Evolutionary conservation across 2,113 vertebrate species (phyloP).

Genomic region (Gallinago paraguaiae): DNA sequence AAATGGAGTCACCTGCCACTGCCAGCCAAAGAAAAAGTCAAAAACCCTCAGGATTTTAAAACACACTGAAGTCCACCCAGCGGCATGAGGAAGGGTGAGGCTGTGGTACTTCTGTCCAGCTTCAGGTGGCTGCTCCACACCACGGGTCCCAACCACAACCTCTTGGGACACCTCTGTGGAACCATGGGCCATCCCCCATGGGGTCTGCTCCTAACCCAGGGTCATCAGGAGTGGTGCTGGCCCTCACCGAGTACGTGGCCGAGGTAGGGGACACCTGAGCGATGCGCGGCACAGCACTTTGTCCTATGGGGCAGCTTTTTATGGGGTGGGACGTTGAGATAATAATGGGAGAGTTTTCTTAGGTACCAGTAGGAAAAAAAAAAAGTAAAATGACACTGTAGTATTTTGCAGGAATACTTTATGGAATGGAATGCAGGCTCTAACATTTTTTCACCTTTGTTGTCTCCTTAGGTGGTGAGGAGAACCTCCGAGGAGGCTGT

Average conservation of each 20-base stretch:
- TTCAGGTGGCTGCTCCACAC: not conserved
- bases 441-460: not conserved
- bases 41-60: not conserved
- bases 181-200: rapidly evolving
- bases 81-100: rapidly evolving
- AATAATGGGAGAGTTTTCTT: not conserved
- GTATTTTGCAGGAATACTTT: not conserved
- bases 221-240: not conserved
- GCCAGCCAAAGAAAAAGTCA: not conserved
- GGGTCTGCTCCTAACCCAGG: not conserved
- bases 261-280: not conserved
- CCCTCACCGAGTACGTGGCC: not conserved
- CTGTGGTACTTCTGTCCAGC: not conserved
- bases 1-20: not conserved
- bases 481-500: not conserved
- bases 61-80: rapidly evolving
- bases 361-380: not conserved
- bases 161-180: rapidly evolving
- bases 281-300: not conserved
- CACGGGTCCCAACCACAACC: not conserved
- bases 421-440: not conserved
- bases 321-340: not conserved
- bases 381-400: not conserved
- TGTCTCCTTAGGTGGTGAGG: not conserved
- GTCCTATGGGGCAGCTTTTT: not conserved